Evolutionary conservation across 2,797 vertebrate genomes (phyloP).

Genomic region (Myoxocephalus aenaeus): DNA sequence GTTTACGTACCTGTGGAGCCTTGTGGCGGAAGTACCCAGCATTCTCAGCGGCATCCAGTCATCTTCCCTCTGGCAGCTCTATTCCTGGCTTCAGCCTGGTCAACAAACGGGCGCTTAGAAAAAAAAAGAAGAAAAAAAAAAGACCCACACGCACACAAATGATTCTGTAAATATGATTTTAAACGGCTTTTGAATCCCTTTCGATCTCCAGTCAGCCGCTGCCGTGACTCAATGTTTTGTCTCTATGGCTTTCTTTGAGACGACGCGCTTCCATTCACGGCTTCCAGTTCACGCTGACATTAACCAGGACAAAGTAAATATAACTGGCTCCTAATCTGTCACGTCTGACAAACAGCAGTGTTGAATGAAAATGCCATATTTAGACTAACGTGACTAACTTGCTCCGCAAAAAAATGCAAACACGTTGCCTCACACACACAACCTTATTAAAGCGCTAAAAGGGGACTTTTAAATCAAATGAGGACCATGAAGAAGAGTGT

Average conservation of each 20-base stretch:
- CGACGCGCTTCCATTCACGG: neutral
- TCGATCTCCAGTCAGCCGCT: slow-evolving; percentile 32
- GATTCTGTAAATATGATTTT: slow-evolving; percentile 35
- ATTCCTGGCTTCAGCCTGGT: slow-evolving; percentile 59
- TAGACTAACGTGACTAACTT: slow-evolving; percentile 1
- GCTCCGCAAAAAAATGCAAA: no score
- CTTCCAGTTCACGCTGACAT: slow-evolving; percentile 9
- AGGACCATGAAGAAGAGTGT: neutral
- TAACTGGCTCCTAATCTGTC: neutral
- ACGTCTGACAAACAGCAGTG: neutral
- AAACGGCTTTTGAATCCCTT: slow-evolving; percentile 30
- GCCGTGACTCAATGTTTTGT: slow-evolving; percentile 27
- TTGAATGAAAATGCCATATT: neutral
- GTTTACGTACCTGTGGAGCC: slow-evolving; percentile 47
- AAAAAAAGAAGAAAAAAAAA: slow-evolving; percentile 12
- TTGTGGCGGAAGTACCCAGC: slow-evolving; percentile 48
- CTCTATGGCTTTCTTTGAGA: slow-evolving; percentile 29
- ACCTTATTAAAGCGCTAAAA: no score
- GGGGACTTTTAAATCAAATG: neutral
- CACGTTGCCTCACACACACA: no score
- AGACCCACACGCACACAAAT: neutral
- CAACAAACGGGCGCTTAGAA: slow-evolving; percentile 9
- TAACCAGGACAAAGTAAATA: neutral
- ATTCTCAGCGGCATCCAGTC: slow-evolving; percentile 56
- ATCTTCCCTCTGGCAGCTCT: slow-evolving; percentile 61